Base-by-base conservation (phyloP, 2,113 vertebrate genomes). In the Nothobranchius kuhntae region DNA sequence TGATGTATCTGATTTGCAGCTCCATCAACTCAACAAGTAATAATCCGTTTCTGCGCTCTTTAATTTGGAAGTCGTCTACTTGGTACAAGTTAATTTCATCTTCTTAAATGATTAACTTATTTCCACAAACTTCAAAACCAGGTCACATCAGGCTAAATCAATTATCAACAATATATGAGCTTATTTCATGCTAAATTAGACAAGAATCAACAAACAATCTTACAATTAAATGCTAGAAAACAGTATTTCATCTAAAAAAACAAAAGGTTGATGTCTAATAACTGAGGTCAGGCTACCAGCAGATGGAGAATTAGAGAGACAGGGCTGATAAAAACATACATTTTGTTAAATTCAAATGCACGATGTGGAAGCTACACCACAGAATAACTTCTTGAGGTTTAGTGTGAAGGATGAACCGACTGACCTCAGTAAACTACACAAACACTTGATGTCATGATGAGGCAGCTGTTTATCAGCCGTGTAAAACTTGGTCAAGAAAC, bases 271-370 rank as follows among this genome's bases (percentile, higher is more conserved):
- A 13, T 9, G 4, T 45, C 1, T 12, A 45, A 45, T 10, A 45
- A 45, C 10, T 10, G 11, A 10, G 10, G 12, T 3, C 12, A 13
- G 44, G 44, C 21, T 21, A 21, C 21, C 21, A 21, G 21, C 21
- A 21, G 21, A 21, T 21, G 21, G 21, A 21, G 21, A 21, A 21
- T 21, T 21, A 21, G 21, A 21, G 42, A 3, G 8, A 44, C 4
- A 12, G 42, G 13, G 44, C 12, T 45, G 44, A 45, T 40, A 9
- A 45, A 13, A 45, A 17, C 38, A 40, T 40, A 40, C 6, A 9
- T 40, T 7, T 9, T 40, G n/a, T 55, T 63, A 42, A 82, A 74
- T 80, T 72, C 13, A 83, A 82, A 82, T 77, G 78, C 12, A 53
- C 11, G 61, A 42, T 1, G 40, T 66, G 42, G 24, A 26, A 14